Percentiles rank a stretch among this genome's conserved stretches.
These are phyloP conservation scores for Vicugna pacos DNA, from an alignment of 2,113 vertebrate species.

Conservation along the genomic window DNA sequence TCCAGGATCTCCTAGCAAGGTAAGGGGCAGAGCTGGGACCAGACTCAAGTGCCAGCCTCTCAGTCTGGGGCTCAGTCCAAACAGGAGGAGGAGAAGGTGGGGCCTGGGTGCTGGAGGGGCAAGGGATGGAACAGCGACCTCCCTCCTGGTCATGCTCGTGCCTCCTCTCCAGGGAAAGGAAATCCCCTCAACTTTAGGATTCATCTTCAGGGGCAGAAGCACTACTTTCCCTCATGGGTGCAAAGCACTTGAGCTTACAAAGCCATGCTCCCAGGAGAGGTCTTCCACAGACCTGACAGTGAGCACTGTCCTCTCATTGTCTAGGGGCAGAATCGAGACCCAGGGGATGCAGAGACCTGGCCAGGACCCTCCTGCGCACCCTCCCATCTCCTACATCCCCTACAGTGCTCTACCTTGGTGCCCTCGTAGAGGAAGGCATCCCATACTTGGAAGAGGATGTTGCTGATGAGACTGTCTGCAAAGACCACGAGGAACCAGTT, in stretches of 20 bases:
- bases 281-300: neutral
- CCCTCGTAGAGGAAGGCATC: slow-evolving; percentile 97
- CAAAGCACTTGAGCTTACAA: neutral
- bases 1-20: neutral
- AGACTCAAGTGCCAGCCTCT: neutral
- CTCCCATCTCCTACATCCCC: rapidly evolving
- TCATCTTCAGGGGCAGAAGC: neutral
- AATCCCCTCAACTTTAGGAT: neutral
- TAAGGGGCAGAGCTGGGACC: neutral
- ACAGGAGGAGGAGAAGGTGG: neutral
- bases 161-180: neutral
- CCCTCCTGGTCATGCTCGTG: neutral
- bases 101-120: no score
- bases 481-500: slow-evolving; percentile 98
- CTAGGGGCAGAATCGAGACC: neutral
- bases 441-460: slow-evolving; percentile 95
- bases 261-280: neutral
- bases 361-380: no score
- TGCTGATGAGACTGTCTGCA: slow-evolving; percentile 94
- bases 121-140: rapidly evolving
- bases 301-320: neutral
- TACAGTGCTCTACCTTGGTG: slow-evolving; percentile 90
- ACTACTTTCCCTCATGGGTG: neutral
- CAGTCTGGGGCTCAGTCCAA: neutral
- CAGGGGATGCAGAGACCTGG: neutral